These are phyloP conservation scores for Scaptomyza tumidula DNA, from an alignment of 2,888 invertebrate genomes.

Conservation along the genomic window DNA sequence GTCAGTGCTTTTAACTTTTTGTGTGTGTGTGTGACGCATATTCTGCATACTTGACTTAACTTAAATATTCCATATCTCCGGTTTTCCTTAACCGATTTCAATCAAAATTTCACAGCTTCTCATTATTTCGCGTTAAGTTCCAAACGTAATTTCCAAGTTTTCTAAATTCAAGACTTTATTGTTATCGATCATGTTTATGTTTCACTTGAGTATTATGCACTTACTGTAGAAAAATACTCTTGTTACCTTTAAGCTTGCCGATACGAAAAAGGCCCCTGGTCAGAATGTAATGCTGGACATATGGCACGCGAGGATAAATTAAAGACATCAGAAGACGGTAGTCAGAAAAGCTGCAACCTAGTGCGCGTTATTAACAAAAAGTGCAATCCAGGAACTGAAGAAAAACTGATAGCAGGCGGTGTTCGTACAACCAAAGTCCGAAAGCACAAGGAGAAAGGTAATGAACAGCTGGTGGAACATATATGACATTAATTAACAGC, in stretches of 20 bases:
- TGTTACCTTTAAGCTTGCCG: conserved; percentile 88
- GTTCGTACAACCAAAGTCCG: conserved; percentile 85
- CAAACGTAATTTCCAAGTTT: too few relatives aligned
- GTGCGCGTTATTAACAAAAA: conserved; percentile 92
- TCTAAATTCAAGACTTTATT: too few relatives aligned
- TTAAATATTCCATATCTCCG: too few relatives aligned
- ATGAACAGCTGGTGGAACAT: conserved; percentile 82
- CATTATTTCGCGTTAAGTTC: too few relatives aligned
- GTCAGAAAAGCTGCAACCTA: conserved; percentile 87
- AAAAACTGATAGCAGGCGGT: conserved; percentile 88
- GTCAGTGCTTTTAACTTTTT: too few relatives aligned
- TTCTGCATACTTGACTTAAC: too few relatives aligned
- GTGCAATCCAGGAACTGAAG: conserved; percentile 89
- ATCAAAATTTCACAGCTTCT: too few relatives aligned
- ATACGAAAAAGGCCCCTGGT: conserved; percentile 95
- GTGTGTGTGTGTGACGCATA: too few relatives aligned
- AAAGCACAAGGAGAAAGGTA: conserved; percentile 85
- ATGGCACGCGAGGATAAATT: conserved; percentile 93
- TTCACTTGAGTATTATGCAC: too few relatives aligned
- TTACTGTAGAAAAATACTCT: too few relatives aligned
- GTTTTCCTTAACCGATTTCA: too few relatives aligned
- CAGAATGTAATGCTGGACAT: conserved; percentile 91
- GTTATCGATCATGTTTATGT: too few relatives aligned
- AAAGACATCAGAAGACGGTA: conserved; percentile 90
- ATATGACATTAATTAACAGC: neutral